Percentiles rank a stretch among this genome's conserved stretches.
phyloP scores from a whole-genome alignment of 2,113 vertebrate genomes.

The Ondatra zibethicus region DNA sequence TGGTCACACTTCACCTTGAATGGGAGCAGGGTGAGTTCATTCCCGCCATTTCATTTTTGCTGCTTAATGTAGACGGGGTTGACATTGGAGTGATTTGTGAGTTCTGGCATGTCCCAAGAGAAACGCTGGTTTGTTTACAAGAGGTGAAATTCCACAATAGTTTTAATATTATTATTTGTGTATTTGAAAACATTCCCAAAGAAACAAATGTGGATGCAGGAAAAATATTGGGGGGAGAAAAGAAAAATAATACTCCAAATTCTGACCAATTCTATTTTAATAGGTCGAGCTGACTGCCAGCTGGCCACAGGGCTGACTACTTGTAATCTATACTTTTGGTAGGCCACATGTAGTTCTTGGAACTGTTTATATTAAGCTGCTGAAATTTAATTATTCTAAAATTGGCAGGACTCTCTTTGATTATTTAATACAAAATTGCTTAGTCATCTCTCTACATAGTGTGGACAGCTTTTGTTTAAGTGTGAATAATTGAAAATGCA shows the following conservation, averaged over 20 bases:
- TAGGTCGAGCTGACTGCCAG: slow-evolving; percentile 85
- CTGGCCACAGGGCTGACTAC: slow-evolving; percentile 82
- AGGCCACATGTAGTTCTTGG: slow-evolving; percentile 86
- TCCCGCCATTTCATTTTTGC: slow-evolving; percentile 30
- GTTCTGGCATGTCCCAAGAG: slow-evolving; percentile 72
- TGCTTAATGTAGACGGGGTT: neutral
- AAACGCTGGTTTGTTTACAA: slow-evolving; percentile 78
- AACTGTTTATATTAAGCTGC: slow-evolving; percentile 83
- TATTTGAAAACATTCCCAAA: slow-evolving; percentile 85
- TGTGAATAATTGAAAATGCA: slow-evolving; percentile 65
- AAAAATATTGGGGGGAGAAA: slow-evolving; percentile 77
- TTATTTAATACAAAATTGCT: slow-evolving; percentile 84
- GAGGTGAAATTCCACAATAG: slow-evolving; percentile 76
- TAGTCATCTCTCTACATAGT: slow-evolving; percentile 84
- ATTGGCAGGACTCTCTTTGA: slow-evolving; percentile 81
- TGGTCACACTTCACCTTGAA: neutral
- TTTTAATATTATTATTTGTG: slow-evolving; percentile 80
- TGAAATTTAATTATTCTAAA: slow-evolving; percentile 86
- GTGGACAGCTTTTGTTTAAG: slow-evolving; percentile 72
- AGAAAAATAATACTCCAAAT: slow-evolving; percentile 86
- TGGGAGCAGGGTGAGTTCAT: neutral
- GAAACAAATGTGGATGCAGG: slow-evolving; percentile 84
- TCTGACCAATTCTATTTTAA: slow-evolving; percentile 86
- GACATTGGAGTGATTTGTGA: slow-evolving; percentile 38
- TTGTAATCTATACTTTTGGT: slow-evolving; percentile 85